Conservation (phyloP, 2,888 invertebrate genomes). For the Phorcus lineatus region DNA sequence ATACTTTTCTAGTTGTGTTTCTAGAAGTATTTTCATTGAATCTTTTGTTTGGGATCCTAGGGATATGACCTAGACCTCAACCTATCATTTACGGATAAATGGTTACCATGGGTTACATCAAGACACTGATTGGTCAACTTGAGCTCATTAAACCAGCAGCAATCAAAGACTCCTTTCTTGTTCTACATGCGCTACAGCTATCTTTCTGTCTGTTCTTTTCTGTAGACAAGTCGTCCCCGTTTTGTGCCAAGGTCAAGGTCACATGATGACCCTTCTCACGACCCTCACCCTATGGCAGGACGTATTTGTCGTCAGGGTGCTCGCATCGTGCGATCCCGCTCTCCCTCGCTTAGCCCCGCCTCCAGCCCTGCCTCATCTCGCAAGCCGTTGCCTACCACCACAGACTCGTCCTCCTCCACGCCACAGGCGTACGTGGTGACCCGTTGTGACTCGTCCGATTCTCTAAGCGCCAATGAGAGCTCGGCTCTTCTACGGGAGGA, state of each 20-base stretch:
- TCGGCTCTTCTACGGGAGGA: conserved; percentile 74
- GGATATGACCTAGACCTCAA: too few relatives aligned
- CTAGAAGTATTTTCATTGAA: too few relatives aligned
- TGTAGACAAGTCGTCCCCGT: conserved; percentile 61
- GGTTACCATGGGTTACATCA: too few relatives aligned
- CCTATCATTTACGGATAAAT: too few relatives aligned
- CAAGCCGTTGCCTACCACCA: conserved; percentile 26
- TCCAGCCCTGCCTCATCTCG: conserved; percentile 73
- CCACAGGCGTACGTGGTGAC: conserved; percentile 52
- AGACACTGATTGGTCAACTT: too few relatives aligned
- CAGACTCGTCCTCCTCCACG: conserved; percentile 19
- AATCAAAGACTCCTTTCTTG: conserved; percentile 1
- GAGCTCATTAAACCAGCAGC: background rate
- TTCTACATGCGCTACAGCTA: background rate
- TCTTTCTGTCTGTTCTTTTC: conserved; percentile 30
- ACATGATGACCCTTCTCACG: conserved; percentile 69
- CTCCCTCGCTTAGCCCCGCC: conserved; percentile 71
- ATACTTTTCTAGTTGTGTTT: too few relatives aligned
- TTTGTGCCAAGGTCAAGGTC: conserved; percentile 73
- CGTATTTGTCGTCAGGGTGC: conserved; percentile 73
- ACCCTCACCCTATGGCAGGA: conserved; percentile 61
- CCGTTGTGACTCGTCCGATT: conserved; percentile 74
- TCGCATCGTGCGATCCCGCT: conserved; percentile 66
- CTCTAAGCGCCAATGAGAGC: conserved; percentile 79
- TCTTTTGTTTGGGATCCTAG: too few relatives aligned